Conservation (phyloP, 2,888 invertebrate species). For the Epirrita christyi region DNA sequence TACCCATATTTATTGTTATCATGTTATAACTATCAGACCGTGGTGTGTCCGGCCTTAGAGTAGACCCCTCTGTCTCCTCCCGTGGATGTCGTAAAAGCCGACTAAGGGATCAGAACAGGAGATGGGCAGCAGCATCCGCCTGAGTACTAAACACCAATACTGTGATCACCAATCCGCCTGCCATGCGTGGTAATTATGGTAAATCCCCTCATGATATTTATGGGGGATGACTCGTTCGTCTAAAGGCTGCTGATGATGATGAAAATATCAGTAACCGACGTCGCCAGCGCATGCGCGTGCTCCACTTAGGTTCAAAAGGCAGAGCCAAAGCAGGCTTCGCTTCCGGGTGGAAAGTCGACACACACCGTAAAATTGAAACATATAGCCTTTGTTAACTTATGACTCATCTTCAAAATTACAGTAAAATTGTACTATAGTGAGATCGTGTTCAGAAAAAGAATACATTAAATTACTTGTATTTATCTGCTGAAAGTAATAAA, state of each 20-base stretch:
- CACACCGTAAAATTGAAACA: constrained; percentile 30
- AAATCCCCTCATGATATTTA: no score
- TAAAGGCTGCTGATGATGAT: no score
- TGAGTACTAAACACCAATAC: no score
- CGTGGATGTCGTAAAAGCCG: no score
- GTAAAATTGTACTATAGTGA: background rate
- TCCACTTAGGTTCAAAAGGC: constrained; percentile 26
- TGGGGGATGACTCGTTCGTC: no score
- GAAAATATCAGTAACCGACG: background rate
- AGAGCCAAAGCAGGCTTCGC: constrained; percentile 53
- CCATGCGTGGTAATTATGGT: no score
- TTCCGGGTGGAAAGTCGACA: constrained; percentile 65
- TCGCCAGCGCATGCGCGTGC: background rate
- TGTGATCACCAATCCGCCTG: no score
- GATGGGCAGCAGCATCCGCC: no score
- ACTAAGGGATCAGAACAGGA: no score
- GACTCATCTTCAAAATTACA: constrained; percentile 3
- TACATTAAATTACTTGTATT: background rate
- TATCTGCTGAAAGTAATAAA: constrained; percentile 8
- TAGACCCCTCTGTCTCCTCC: no score
- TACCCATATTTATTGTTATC: background rate
- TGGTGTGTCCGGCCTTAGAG: no score
- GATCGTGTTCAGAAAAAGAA: constrained; percentile 6
- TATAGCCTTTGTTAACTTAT: constrained; percentile 7
- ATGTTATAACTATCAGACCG: no score